Conservation (phyloP, 2,797 vertebrate genomes). For the Petrocephalus schoutedeni region DNA sequence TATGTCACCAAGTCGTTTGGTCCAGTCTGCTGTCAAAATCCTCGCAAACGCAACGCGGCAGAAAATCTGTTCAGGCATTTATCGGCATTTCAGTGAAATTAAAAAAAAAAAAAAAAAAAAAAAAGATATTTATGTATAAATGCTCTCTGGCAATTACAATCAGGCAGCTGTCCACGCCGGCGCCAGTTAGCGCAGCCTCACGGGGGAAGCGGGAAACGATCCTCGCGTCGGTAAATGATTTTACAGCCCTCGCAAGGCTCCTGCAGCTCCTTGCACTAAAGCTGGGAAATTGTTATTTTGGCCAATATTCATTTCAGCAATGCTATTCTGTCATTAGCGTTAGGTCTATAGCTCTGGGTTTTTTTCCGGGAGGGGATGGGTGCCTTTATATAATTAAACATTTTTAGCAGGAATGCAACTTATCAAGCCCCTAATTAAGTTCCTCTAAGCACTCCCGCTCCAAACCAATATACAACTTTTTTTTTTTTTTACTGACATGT, state of each 20-base stretch:
- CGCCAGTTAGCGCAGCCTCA: neutral
- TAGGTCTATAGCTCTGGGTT: conserved; percentile 33
- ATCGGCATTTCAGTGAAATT: neutral
- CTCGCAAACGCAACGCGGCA: neutral
- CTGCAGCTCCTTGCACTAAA: conserved; percentile 22
- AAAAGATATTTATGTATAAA: neutral
- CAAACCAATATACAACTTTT: conserved; percentile 28
- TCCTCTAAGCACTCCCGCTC: conserved; percentile 33
- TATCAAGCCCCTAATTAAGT: conserved; percentile 39
- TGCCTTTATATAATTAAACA: conserved; percentile 34
- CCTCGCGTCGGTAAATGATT: neutral
- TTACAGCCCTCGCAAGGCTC: conserved; percentile 36
- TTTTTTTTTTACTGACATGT: conserved; percentile 31
- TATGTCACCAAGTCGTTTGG: neutral
- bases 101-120: neutral
- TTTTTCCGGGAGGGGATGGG: conserved; percentile 28
- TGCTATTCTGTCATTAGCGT: conserved; percentile 33
- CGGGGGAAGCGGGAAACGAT: neutral
- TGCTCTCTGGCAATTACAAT: conserved; percentile 17
- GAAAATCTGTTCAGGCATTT: neutral
- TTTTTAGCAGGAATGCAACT: conserved; percentile 37
- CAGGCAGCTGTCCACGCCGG: neutral
- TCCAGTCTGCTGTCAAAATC: neutral
- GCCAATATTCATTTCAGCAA: conserved; percentile 41
- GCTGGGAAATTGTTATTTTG: conserved; percentile 29